Evolutionary conservation across 2,888 invertebrate species (phyloP).

Genomic region (Orthosia incerta): DNA sequence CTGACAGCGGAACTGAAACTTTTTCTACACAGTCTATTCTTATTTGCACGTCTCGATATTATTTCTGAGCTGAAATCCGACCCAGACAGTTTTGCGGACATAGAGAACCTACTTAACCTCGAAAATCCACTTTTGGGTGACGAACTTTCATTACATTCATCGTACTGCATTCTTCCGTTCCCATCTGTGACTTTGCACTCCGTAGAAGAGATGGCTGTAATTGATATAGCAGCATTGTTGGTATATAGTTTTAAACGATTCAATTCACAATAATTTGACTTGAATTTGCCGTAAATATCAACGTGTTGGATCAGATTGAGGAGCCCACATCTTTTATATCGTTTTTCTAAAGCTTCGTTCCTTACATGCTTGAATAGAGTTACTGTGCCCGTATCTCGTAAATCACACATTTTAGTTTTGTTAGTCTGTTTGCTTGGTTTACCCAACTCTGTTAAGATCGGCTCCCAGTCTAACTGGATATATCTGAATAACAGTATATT

Average conservation of each 20-base stretch:
- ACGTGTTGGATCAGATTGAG: conserved; percentile 13
- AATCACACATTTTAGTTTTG: neutral
- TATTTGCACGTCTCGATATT: neutral
- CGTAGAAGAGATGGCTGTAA: neutral
- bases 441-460: no score
- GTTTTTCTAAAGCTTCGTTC: neutral
- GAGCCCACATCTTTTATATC: neutral
- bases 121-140: neutral
- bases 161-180: neutral
- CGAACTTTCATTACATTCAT: neutral
- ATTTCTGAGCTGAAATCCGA: neutral
- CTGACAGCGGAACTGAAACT: no score
- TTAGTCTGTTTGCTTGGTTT: no score
- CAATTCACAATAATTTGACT: conserved; percentile 12
- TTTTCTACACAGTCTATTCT: neutral
- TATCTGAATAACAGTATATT: no score
- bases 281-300: conserved; percentile 2
- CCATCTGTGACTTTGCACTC: conserved; percentile 23
- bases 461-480: no score
- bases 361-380: neutral
- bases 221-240: neutral
- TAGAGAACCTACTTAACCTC: neutral
- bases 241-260: neutral
- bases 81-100: neutral
- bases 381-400: neutral